Evolutionary conservation across 2,113 vertebrate genomes (phyloP).

Genomic region (Python bivittatus): DNA sequence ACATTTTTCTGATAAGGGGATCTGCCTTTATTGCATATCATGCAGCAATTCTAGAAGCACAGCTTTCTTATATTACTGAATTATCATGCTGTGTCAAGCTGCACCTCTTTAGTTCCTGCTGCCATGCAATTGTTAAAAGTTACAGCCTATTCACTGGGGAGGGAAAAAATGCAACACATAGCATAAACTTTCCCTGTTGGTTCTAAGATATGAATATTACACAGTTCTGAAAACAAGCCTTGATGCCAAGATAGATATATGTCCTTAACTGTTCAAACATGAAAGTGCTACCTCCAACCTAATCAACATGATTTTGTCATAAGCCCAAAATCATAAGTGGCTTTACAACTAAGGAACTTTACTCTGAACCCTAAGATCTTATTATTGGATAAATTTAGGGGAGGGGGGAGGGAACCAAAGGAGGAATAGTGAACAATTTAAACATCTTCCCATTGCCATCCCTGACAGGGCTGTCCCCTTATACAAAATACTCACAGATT

Average conservation of each 20-base stretch:
- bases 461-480: neutral
- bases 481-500: neutral
- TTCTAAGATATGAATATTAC: neutral
- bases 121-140: neutral
- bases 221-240: neutral
- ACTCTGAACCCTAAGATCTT: neutral
- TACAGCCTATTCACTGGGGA: neutral
- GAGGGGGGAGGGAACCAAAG: neutral
- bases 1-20: neutral
- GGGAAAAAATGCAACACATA: neutral
- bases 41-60: neutral
- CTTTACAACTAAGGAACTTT: conserved; percentile 24
- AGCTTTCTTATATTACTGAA: neutral
- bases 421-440: conserved; percentile 2
- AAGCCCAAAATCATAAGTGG: neutral
- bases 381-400: conserved; percentile 12
- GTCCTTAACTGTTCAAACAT: fast-evolving
- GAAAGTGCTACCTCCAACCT: neutral
- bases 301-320: neutral
- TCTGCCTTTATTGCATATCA: neutral
- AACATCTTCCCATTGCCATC: neutral
- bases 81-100: neutral
- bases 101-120: neutral
- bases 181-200: neutral
- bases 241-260: neutral